These are phyloP conservation scores for Clavelina lepadiformis DNA, from an alignment of 23 tunicate species.

Conservation along the genomic window DNA sequence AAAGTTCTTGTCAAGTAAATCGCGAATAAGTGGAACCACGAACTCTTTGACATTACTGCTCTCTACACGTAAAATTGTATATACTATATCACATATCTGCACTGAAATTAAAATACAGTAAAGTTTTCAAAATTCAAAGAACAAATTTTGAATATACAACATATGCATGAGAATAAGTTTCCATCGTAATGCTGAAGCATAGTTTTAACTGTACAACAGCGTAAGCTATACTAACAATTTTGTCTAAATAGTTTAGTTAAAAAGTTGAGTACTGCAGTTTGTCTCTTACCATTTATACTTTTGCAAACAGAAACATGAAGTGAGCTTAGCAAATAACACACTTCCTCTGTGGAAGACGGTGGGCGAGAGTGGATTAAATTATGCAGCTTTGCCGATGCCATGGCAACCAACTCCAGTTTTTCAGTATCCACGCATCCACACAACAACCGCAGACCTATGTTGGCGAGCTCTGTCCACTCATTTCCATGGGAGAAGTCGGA, in stretches of 20 bases:
- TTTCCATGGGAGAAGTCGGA: constrained; percentile 4
- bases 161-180: too few relatives aligned
- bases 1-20: constrained; percentile 81
- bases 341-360: constrained; percentile 60
- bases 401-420: constrained; percentile 62
- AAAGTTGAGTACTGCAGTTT: too few relatives aligned
- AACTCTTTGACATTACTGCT: constrained; percentile 60
- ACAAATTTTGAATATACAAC: too few relatives aligned
- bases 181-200: too few relatives aligned
- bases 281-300: constrained; percentile 71
- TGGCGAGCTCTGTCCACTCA: constrained; percentile 67
- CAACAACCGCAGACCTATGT: constrained; percentile 58
- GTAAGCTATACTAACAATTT: too few relatives aligned
- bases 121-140: neutral
- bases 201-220: too few relatives aligned
- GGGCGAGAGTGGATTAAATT: constrained; percentile 65
- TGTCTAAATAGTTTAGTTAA: too few relatives aligned
- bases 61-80: constrained; percentile 32
- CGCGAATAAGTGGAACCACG: constrained; percentile 88
- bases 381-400: constrained; percentile 86
- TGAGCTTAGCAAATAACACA: constrained; percentile 50
- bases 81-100: neutral
- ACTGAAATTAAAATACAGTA: neutral
- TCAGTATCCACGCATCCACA: constrained; percentile 59
- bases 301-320: constrained; percentile 31